Base-by-base conservation (phyloP, 2,888 invertebrate species). In the Drosophila anomelani region DNA sequence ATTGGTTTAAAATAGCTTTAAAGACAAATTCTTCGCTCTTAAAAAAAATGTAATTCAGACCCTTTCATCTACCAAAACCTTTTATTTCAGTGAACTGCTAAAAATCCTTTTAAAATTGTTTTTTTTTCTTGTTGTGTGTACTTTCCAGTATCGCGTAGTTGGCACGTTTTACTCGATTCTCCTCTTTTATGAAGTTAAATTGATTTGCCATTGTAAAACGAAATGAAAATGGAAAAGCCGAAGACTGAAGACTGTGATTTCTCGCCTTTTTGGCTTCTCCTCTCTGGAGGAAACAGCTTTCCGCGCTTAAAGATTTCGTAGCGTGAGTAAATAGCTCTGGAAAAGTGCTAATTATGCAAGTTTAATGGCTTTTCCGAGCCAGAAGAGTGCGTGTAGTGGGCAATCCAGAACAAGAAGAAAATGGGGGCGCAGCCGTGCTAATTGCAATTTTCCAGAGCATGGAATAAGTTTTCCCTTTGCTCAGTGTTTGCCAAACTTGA, bases 401-500 rank as follows among this genome's bases (percentile, higher is more conserved):
- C 73, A 53, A 44, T 44, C 41, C 15, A 39, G 39, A 34, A 41
- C 34, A 53, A 46, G 47, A 41, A 71, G n/a, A 44, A 71, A 34
- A 32, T 4, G 61, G 46, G 53, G 57, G 49, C 38, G 36, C 51
- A 41, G 59, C 55, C 34, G 36, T 36, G 76, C 76, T 78, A 84
- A 82, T 79, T 85, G 72, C 61, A 63, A 79, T 70, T 85, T 81
- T 81, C 44, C 56, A 67, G 61, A 68, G 67, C 71, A 67, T 51
- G 46, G 56, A 62, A 60, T 51, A 79, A 81, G 75, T 64, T 75
- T 75, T 70, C 29, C 46, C 54, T 34, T 13, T 9, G 43, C 15
- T 6, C 49, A 13, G 8, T 20, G 49, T 29, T n/a, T 54, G 29
- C 39, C 13, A 10, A 38, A 75, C 76, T 66, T 66, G 76, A 73